A percentile compares a stretch with the other conserved stretches of the same genome.
Evolutionary conservation across 2,113 vertebrate species (phyloP).

Genomic region (Myodes glareolus): DNA sequence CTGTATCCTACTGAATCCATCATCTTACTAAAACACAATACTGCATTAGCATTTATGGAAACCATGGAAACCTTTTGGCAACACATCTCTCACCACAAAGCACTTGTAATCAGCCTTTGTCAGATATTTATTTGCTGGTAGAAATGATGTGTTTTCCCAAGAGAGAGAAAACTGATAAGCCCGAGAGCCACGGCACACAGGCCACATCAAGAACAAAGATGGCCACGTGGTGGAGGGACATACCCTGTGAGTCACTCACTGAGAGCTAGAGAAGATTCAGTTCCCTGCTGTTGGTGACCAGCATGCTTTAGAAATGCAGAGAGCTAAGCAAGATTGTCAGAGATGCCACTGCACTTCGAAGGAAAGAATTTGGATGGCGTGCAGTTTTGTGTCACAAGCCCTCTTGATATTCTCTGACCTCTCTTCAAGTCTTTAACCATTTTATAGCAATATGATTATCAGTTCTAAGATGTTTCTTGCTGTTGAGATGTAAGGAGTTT

Average conservation of each 20-base stretch:
- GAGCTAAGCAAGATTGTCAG: background rate
- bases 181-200: background rate
- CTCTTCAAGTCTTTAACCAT: background rate
- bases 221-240: background rate
- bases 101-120: background rate
- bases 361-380: background rate
- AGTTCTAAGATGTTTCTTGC: background rate
- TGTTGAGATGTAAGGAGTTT: background rate
- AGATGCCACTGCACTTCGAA: background rate
- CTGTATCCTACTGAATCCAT: background rate
- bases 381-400: background rate
- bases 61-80: constrained; percentile 42
- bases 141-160: background rate
- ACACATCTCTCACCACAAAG: background rate
- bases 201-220: background rate
- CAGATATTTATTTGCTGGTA: background rate
- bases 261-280: background rate
- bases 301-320: background rate
- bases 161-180: background rate
- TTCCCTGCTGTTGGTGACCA: background rate
- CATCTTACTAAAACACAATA: background rate
- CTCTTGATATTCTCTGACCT: background rate
- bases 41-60: background rate
- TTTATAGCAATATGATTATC: background rate
- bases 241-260: background rate